Evolutionary conservation across 2,797 vertebrate species (phyloP), one percentile per base, ranked within the genome.

Genomic region (Tachyglossus aculeatus): DNA sequence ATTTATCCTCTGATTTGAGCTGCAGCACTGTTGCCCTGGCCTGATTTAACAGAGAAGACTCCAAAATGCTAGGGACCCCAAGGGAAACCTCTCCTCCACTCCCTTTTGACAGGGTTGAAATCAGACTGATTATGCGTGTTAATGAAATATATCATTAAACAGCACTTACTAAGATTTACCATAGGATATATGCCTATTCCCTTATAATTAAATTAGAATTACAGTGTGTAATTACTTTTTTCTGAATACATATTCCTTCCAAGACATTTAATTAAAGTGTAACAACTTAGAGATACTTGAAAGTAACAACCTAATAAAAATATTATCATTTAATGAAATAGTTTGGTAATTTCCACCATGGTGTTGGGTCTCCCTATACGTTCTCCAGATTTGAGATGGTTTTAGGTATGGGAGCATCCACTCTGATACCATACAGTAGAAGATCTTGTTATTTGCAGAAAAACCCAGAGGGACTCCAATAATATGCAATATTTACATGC

Each of bases 141-240:
- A 85, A 83, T 78, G 78, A 87, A 75, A 83, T 83, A 87, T 83
- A 87, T 85, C 85, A 85, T 67, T 87, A 81, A 80, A 80, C 65
- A 81, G 60, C 73, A 78, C 77, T 79, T 81, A 76, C 79, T 80
- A 79, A 77, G 74, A 81, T 81, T 80, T 77, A 80, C 77, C 82
- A 80, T 76, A 83, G 73, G 73, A 8, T 60, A 77, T 85, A 59
- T 74, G 51, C 10, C 11, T 59, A 66, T 78, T 82, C 71, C 69
- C 82, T 39, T 50, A 66, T 86, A 70, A 80, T 63, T 62, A 86
- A 85, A 83, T 72, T 48, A 29, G 71, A 78, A 83, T 87, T 76
- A 58, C 22, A 40, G 68, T 24, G 34, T 72, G 62, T 74, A 85
- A 76, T 70, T 72, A 64, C 75, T 78, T 77, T 85, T 86, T 83